Base-by-base conservation (phyloP, 2,888 invertebrate species). In the Flexamia atlantica region DNA sequence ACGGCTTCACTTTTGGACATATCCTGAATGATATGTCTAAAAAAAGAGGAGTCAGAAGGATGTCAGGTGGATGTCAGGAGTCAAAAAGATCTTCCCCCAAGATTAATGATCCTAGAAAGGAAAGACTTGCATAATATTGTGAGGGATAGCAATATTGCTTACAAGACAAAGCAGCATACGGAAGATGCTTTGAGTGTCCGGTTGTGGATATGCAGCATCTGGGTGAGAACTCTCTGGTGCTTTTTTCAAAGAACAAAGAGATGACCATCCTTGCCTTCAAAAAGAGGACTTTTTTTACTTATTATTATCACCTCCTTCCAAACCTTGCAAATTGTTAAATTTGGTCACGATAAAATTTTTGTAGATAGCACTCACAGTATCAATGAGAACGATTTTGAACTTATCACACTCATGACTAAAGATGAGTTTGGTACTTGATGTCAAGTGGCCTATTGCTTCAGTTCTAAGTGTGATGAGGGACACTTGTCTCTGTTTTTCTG, bases 101-200 rank as follows among this genome's bases (percentile, higher is more conserved):
- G 68, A 87, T 83, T 79, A 87, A 50, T 53, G 88, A 7, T 68
- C 30, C 17, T 68, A 32, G 87, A 86, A n/a, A 87, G 85, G 85
- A 87, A 87, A 81, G 88, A 88, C 84, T 80, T 88, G 20, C 84
- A 84, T 68, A 88, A 88, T 76, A 87, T 88, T 42, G 87, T 86
- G 82, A 40, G 82, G 4, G 81, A 79, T 30, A 87, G 85, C 76
- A 86, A 86, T 20, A 70, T 87, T 9, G 85, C 84, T 46, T 85
- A 85, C 40, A 81, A 85, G 2, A 87, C 60, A 82, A 81, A 82
- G 84, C 57, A 84, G 10, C 85, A 85, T 74, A 42, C 40, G 3
- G 86, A 87, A 81, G 87, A 87, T 84, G 84, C 83, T 14, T 50
- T 83, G 9, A 87, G 86, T 81, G 85, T 87, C 17, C 85, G 86